Percentiles rank a stretch among this genome's conserved stretches.
These are phyloP conservation scores for Heliconius aoede DNA, from an alignment of 2,888 invertebrate species.

Conservation along the genomic window DNA sequence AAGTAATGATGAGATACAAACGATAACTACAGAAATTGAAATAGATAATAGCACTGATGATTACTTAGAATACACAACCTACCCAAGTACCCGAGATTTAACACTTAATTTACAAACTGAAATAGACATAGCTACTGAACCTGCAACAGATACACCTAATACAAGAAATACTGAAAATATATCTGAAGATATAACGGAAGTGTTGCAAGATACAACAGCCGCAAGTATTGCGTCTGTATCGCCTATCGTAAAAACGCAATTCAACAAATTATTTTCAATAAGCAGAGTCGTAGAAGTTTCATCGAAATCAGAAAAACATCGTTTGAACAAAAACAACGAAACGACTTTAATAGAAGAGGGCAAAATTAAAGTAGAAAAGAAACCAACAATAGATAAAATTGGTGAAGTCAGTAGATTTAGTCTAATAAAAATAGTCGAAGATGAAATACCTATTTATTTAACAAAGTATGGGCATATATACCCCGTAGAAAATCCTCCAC, in stretches of 20 bases:
- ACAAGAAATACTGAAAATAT: slow-evolving; percentile 41
- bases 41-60: slow-evolving; percentile 69
- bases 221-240: slow-evolving; percentile 60
- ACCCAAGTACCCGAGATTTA: slow-evolving; percentile 62
- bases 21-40: slow-evolving; percentile 65
- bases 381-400: slow-evolving; percentile 86
- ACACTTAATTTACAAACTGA: slow-evolving; percentile 56
- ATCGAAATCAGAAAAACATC: slow-evolving; percentile 85
- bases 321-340: slow-evolving; percentile 82
- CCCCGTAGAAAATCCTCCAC: slow-evolving; percentile 78
- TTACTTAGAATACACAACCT: slow-evolving; percentile 68
- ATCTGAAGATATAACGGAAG: slow-evolving; percentile 47
- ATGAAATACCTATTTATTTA: slow-evolving; percentile 80
- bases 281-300: slow-evolving; percentile 88
- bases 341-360: slow-evolving; percentile 81
- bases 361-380: slow-evolving; percentile 82
- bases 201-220: slow-evolving; percentile 52
- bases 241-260: slow-evolving; percentile 75
- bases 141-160: slow-evolving; percentile 46
- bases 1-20: slow-evolving; percentile 61
- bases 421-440: slow-evolving; percentile 87
- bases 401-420: slow-evolving; percentile 88
- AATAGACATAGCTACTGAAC: slow-evolving; percentile 47
- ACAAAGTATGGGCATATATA: slow-evolving; percentile 78
- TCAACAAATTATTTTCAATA: slow-evolving; percentile 86